Percentiles rank a stretch among this genome's conserved stretches.
These are phyloP conservation scores for Elachura formosa DNA, from an alignment of 2,113 vertebrate genomes.

Conservation along the genomic window DNA sequence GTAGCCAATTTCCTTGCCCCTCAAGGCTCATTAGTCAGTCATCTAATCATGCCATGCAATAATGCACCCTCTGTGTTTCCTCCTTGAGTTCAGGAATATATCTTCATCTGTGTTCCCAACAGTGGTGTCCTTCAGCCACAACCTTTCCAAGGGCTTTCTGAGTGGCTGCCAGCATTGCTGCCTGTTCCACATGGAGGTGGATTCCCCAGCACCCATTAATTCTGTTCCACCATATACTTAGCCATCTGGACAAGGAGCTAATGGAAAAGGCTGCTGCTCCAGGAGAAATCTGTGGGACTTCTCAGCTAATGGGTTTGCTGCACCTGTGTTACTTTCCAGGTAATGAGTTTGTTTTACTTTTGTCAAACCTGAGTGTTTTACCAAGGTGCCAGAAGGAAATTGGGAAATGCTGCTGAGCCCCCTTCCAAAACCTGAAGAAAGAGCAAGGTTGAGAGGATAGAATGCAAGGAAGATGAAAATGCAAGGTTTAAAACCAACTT, in stretches of 20 bases:
- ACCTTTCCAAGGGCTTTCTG: conserved; percentile 29
- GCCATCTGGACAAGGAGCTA: conserved; percentile 63
- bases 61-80: conserved; percentile 43
- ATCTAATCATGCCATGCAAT: conserved; percentile 62
- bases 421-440: background rate
- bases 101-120: conserved; percentile 12
- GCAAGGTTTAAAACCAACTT: background rate
- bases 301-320: background rate
- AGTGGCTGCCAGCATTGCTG: background rate
- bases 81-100: conserved; percentile 38
- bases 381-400: background rate
- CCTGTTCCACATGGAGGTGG: background rate
- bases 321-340: background rate
- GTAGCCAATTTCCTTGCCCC: conserved; percentile 63
- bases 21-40: conserved; percentile 72
- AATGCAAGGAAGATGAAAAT: background rate
- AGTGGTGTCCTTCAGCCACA: conserved; percentile 44
- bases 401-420: background rate
- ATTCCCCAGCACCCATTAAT: conserved; percentile 49
- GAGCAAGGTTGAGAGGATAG: background rate
- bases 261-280: background rate
- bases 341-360: background rate
- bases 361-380: background rate
- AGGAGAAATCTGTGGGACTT: background rate
- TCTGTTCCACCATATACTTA: conserved; percentile 42